Percentiles rank a stretch among this genome's conserved stretches.
phyloP scores from a whole-genome alignment of 2,888 invertebrate species.

The Agonopterix alstromeriana region DNA sequence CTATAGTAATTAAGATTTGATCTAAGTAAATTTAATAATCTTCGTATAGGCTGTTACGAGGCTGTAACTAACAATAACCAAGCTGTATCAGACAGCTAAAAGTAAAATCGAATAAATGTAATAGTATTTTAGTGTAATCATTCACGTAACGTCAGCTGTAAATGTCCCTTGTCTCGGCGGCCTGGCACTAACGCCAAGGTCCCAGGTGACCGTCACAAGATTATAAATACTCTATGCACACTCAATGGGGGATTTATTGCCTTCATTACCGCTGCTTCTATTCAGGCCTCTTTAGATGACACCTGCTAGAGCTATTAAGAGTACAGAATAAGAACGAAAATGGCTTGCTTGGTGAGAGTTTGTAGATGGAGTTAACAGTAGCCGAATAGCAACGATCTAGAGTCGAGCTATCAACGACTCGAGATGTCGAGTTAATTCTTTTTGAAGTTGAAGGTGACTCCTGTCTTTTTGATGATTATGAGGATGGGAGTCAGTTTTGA shows the following conservation, averaged over 20 bases:
- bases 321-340: too few relatives aligned
- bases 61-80: too few relatives aligned
- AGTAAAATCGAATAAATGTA: too few relatives aligned
- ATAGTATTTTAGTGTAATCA: too few relatives aligned
- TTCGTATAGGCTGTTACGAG: too few relatives aligned
- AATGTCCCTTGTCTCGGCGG: slow-evolving; percentile 21
- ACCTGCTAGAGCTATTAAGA: too few relatives aligned
- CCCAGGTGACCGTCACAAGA: slow-evolving; percentile 51
- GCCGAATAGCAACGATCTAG: slow-evolving; percentile 2
- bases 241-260: slow-evolving; percentile 55
- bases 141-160: slow-evolving; percentile 19
- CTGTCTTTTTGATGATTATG: not conserved
- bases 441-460: not conserved
- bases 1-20: too few relatives aligned
- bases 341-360: too few relatives aligned
- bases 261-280: slow-evolving; percentile 35
- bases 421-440: not conserved
- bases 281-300: too few relatives aligned
- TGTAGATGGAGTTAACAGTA: not conserved
- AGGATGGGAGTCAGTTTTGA: too few relatives aligned
- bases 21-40: too few relatives aligned
- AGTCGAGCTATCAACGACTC: not conserved
- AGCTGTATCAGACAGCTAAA: too few relatives aligned
- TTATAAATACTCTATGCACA: slow-evolving; percentile 53
- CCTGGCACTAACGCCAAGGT: slow-evolving; percentile 58